These are phyloP conservation scores for Reinhardtius hippoglossoides DNA, from an alignment of 2,113 vertebrate genomes.

Conservation along the genomic window DNA sequence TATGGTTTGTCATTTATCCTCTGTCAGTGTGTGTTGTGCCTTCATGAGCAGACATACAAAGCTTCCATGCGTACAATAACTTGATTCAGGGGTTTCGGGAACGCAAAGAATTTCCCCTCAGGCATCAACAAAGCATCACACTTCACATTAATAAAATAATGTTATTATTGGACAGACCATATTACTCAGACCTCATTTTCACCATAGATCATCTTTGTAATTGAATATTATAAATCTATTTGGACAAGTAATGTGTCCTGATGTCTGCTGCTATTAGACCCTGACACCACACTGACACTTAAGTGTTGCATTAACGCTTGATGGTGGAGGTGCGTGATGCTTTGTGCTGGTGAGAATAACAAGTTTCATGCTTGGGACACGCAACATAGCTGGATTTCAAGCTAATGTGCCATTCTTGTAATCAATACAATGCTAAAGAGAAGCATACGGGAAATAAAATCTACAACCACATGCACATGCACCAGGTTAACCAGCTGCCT, in stretches of 20 bases:
- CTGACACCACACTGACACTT: background rate
- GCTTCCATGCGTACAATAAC: conserved; percentile 3
- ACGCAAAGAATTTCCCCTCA: conserved; percentile 36
- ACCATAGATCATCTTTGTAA: conserved; percentile 29
- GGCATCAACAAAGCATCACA: conserved; percentile 45
- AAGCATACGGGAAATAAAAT: too few species aligned
- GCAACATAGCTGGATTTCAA: too few species aligned
- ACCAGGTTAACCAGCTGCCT: too few species aligned
- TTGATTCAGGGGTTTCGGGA: background rate
- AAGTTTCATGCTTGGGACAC: too few species aligned
- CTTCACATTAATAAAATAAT: conserved; percentile 44
- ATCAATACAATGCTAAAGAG: too few species aligned
- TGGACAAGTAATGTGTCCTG: conserved; percentile 9
- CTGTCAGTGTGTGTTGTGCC: conserved; percentile 28
- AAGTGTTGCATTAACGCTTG: too few species aligned
- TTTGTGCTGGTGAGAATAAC: too few species aligned
- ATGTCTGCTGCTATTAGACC: conserved; percentile 21
- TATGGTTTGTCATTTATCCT: conserved; percentile 13
- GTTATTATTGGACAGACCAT: conserved; percentile 42
- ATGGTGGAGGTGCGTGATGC: too few species aligned
- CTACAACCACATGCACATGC: too few species aligned
- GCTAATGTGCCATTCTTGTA: too few species aligned
- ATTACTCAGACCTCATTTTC: conserved; percentile 50
- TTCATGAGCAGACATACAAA: conserved; percentile 16
- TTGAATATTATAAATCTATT: conserved; percentile 35